Base-by-base conservation (phyloP, 2,797 vertebrate genomes). In the Carapus acus region DNA sequence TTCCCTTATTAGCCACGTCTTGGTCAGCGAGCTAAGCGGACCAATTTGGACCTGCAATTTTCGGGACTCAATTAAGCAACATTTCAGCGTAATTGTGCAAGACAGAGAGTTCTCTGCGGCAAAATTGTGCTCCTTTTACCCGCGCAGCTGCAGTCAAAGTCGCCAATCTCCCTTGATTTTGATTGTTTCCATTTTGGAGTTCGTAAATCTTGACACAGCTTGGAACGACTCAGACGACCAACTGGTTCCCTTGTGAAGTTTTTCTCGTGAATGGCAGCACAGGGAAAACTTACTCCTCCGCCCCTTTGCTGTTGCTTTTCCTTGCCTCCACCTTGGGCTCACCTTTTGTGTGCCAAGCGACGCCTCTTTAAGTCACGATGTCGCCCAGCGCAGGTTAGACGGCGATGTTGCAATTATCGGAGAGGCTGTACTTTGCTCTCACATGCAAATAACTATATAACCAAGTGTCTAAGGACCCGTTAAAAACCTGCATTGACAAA, bases 401-500 rank as follows among this genome's bases (percentile, higher is more conserved):
- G 63, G 61, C 44, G 19, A 59, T 46, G 43, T 38, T 49, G 39
- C 41, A 61, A 37, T 52, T 27, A 21, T 15, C 24, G 47, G 57
- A 61, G 67, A 49, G n/a, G 61, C 29, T 16, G 43, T 20, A 34
- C 53, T 54, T 51, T 54, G 43, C 46, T 54, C 48, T 51, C 49
- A 69, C 61, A 61, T 54, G 52, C 63, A 73, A 54, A 66, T 60
- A 62, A 49, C 48, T 44, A 43, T 36, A 45, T 23, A 52, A 59
- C 65, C 20, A 38, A 43, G 44, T 41, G 47, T 55, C 37, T 56
- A 15, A 60, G 57, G 47, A 54, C 31, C 46, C 57, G 71, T 80
- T 73, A 67, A 68, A 69, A 47, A 69, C 56, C 49, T 52, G 54
- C 71, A 73, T 66, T 61, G 72, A 77, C 69, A 73, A 73, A 70